Conservation (phyloP, 1,140 invertebrate species). For the Muscidifurax raptorellus region DNA sequence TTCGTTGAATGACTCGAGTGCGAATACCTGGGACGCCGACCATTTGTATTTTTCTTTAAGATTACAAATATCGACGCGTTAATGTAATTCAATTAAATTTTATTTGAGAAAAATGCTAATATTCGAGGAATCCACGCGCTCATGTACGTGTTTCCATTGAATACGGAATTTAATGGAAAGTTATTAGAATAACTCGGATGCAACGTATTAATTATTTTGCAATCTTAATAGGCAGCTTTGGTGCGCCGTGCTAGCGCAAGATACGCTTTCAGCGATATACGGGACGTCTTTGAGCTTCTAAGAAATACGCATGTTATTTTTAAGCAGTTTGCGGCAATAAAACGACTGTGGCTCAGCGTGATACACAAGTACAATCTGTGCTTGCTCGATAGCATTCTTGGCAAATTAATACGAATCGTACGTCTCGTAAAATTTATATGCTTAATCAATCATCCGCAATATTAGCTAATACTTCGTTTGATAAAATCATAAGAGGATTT, state of each 20-base stretch:
- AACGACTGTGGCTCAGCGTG: background rate
- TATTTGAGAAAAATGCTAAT: background rate
- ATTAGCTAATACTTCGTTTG: too few relatives aligned
- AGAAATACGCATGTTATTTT: background rate
- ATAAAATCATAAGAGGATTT: too few relatives aligned
- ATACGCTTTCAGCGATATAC: background rate
- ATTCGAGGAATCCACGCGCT: background rate
- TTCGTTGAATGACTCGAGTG: too few relatives aligned
- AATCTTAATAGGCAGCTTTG: background rate
- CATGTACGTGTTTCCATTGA: background rate
- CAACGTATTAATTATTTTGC: background rate
- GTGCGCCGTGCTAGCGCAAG: background rate
- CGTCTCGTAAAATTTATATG: too few relatives aligned
- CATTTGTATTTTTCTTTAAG: too few relatives aligned
- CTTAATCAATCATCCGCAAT: too few relatives aligned
- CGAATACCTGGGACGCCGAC: too few relatives aligned
- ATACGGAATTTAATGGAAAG: background rate
- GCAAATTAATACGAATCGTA: background rate
- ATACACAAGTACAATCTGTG: background rate
- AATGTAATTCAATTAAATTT: background rate
- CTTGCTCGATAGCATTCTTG: background rate
- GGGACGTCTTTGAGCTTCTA: background rate
- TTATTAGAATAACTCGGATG: background rate
- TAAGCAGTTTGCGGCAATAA: background rate
- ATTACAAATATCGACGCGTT: background rate